These are phyloP conservation scores for Synergus laeviventris DNA, from an alignment of 2,888 invertebrate species.

Conservation along the genomic window DNA sequence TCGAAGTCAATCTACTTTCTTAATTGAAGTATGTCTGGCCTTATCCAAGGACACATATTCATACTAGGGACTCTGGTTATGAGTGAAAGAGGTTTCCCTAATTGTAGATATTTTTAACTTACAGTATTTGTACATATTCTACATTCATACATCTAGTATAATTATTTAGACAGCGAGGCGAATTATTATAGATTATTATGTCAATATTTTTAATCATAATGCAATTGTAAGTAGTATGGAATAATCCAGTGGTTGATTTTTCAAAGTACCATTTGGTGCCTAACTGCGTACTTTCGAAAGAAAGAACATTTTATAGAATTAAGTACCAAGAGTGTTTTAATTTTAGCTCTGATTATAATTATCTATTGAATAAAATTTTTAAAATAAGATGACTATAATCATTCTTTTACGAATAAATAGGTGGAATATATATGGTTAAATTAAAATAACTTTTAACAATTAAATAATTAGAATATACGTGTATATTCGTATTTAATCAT, in stretches of 20 bases:
- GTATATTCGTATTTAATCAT: neutral
- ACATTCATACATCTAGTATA: neutral
- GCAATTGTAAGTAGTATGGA: conserved; percentile 38
- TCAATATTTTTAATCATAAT: conserved; percentile 38
- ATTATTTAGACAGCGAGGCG: neutral
- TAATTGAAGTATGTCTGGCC: neutral
- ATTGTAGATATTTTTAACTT: conserved; percentile 50
- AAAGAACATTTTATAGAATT: conserved; percentile 29
- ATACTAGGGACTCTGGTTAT: conserved; percentile 42
- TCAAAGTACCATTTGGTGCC: conserved; percentile 22
- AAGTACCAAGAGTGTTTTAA: conserved; percentile 9
- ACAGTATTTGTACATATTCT: conserved; percentile 58
- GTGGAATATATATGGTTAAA: too few species aligned
- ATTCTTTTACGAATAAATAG: too few species aligned
- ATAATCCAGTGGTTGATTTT: conserved; percentile 26
- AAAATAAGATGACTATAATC: neutral
- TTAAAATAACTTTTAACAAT: neutral
- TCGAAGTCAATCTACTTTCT: neutral
- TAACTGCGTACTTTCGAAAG: conserved; percentile 15
- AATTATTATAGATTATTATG: conserved; percentile 41
- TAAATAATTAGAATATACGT: neutral
- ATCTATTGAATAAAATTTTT: conserved; percentile 21
- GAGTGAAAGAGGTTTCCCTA: conserved; percentile 40
- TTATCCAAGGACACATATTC: conserved; percentile 60
- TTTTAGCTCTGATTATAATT: conserved; percentile 12